Conservation (phyloP, 1,140 invertebrate genomes). For the Bombus confusus region DNA sequence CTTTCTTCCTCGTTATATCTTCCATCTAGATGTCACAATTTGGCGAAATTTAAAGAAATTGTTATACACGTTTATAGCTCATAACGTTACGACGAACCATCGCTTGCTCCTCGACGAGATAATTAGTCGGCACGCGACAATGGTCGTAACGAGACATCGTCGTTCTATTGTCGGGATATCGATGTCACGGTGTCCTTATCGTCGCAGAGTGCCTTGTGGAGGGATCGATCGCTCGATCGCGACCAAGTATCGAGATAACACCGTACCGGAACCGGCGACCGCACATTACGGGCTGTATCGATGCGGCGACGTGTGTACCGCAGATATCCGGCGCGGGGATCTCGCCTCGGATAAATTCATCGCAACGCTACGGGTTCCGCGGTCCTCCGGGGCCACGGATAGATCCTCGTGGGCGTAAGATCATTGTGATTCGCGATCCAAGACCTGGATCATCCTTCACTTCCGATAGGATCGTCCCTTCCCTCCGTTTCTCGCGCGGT, state of each 20-base stretch:
- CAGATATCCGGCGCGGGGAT: slow-evolving; percentile 48
- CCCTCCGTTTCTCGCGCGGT: neutral
- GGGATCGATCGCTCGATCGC: neutral
- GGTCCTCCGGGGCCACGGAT: slow-evolving; percentile 33
- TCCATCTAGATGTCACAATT: too few species aligned
- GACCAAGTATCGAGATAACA: slow-evolving; percentile 15
- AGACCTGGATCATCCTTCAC: slow-evolving; percentile 78
- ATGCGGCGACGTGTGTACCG: slow-evolving; percentile 44
- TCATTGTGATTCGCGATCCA: slow-evolving; percentile 78
- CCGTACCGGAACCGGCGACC: slow-evolving; percentile 34
- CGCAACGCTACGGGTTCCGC: slow-evolving; percentile 36
- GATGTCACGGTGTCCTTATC: slow-evolving; percentile 30
- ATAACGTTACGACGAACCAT: too few species aligned
- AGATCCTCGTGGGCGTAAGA: slow-evolving; percentile 74
- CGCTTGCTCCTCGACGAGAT: too few species aligned
- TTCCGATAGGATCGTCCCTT: slow-evolving; percentile 72
- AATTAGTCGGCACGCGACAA: neutral
- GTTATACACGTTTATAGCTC: too few species aligned
- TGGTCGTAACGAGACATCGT: slow-evolving; percentile 1
- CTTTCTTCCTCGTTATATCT: too few species aligned
- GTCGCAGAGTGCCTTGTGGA: too few species aligned
- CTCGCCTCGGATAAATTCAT: slow-evolving; percentile 57
- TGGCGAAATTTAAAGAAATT: too few species aligned
- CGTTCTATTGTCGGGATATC: slow-evolving; percentile 26
- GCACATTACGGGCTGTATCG: slow-evolving; percentile 35